Conservation (phyloP, 2,113 vertebrate species). For the Empidonax traillii region DNA sequence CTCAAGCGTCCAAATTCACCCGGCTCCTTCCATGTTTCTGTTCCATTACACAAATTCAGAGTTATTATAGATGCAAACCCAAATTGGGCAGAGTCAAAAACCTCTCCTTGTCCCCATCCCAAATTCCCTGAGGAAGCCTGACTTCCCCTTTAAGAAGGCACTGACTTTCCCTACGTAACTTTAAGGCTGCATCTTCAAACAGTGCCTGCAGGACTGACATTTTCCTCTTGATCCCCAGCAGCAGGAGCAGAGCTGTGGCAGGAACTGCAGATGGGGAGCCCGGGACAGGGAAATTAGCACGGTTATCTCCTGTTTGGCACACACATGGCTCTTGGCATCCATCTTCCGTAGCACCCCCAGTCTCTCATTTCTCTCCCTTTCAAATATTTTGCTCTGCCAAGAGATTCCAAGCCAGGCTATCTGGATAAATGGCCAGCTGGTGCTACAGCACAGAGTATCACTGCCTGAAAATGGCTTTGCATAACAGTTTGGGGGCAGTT, state of each 20-base stretch:
- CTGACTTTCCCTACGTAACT: not conserved
- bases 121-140: not conserved
- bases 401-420: not conserved
- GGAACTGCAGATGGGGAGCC: not conserved
- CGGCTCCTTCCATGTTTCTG: not conserved
- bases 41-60: not conserved
- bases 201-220: not conserved
- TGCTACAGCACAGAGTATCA: not conserved
- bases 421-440: conserved; percentile 29
- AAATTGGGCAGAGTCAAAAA: not conserved
- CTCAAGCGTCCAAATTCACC: not conserved
- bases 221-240: not conserved
- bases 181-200: not conserved
- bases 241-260: not conserved
- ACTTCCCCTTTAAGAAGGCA: not conserved
- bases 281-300: not conserved
- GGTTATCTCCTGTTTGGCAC: not conserved
- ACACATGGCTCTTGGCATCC: not conserved
- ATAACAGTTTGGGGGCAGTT: not conserved
- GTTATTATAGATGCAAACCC: not conserved
- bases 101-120: not conserved
- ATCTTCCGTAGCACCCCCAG: not conserved
- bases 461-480: not conserved
- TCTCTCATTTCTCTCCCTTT: not conserved
- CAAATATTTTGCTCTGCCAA: conserved; percentile 28